These are phyloP conservation scores for Nansenia antarctica DNA, from an alignment of 2,113 vertebrate genomes.

Conservation along the genomic window DNA sequence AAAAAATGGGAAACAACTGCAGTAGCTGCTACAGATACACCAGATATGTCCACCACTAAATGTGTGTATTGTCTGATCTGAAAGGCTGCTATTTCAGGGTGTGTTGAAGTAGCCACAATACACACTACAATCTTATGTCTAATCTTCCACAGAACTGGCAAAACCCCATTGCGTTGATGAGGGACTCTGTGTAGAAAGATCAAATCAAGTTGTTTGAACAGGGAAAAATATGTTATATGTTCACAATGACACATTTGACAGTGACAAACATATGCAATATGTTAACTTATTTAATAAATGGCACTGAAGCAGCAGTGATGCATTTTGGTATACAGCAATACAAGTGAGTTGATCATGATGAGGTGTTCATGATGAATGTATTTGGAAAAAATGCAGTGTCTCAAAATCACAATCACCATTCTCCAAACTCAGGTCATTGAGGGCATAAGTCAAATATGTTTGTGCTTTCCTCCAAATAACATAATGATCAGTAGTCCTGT, in stretches of 20 bases:
- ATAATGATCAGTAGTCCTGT: not conserved
- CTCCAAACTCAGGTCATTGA: too few relatives aligned
- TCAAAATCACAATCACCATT: too few relatives aligned
- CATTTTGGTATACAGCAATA: not conserved
- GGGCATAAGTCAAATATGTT: too few relatives aligned
- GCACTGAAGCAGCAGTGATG: not conserved
- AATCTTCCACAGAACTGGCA: conserved; percentile 62
- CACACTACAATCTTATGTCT: conserved; percentile 64
- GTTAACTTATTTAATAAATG: conserved; percentile 8
- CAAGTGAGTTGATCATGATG: too few relatives aligned
- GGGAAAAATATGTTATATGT: conserved; percentile 37
- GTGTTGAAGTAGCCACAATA: conserved; percentile 79
- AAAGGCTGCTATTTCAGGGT: conserved; percentile 60
- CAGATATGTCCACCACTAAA: conserved; percentile 59
- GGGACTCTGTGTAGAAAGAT: conserved; percentile 33
- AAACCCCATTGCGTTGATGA: conserved; percentile 11
- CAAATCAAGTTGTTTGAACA: conserved; percentile 26
- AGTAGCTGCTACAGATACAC: conserved; percentile 61
- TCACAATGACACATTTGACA: conserved; percentile 40
- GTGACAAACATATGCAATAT: conserved; percentile 28
- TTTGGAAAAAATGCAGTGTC: too few relatives aligned
- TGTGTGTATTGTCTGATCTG: conserved; percentile 68
- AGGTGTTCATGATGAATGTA: too few relatives aligned
- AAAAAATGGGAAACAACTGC: not conserved
- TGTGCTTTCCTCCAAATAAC: not conserved